These are phyloP conservation scores for Eupelmus urozonus DNA, from an alignment of 2,888 invertebrate genomes.

Conservation along the genomic window DNA sequence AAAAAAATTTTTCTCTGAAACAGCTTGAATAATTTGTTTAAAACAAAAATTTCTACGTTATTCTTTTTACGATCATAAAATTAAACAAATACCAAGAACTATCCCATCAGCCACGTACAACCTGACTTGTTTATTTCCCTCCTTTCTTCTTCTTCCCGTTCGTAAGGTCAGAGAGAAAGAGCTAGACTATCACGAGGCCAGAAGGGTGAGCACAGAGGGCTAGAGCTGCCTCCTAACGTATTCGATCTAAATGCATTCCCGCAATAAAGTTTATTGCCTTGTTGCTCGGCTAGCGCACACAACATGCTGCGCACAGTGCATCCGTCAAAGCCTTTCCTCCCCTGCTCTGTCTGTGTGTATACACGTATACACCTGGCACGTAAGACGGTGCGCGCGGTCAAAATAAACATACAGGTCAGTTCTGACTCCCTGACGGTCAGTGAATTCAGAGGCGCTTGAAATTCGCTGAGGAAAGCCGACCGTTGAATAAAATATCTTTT, in stretches of 20 bases:
- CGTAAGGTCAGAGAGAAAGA: slow-evolving; percentile 42
- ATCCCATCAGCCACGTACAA: not conserved
- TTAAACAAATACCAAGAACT: slow-evolving; percentile 32
- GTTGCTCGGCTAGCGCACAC: slow-evolving; percentile 64
- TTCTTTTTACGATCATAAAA: too few species aligned
- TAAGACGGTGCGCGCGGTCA: slow-evolving; percentile 35
- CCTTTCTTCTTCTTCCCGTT: not conserved
- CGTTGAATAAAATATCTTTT: not conserved
- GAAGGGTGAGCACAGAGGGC: slow-evolving; percentile 56
- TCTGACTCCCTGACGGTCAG: not conserved
- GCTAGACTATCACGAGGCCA: not conserved
- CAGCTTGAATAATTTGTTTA: too few species aligned
- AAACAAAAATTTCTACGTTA: too few species aligned
- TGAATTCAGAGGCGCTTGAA: too few species aligned
- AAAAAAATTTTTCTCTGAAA: too few species aligned
- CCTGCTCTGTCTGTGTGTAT: not conserved
- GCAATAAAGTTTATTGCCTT: slow-evolving; percentile 76
- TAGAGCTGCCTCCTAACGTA: slow-evolving; percentile 66
- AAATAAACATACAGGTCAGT: not conserved
- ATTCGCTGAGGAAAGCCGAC: too few species aligned
- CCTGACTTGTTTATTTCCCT: slow-evolving; percentile 27
- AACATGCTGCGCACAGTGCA: slow-evolving; percentile 23
- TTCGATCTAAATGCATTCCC: slow-evolving; percentile 75
- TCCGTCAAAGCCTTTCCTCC: slow-evolving; percentile 39
- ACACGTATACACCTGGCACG: slow-evolving; percentile 34